Percentiles rank a stretch among this genome's conserved stretches.
Evolutionary conservation across 2,797 vertebrate genomes (phyloP).

Genomic region (Amblyopsis hoosieri): DNA sequence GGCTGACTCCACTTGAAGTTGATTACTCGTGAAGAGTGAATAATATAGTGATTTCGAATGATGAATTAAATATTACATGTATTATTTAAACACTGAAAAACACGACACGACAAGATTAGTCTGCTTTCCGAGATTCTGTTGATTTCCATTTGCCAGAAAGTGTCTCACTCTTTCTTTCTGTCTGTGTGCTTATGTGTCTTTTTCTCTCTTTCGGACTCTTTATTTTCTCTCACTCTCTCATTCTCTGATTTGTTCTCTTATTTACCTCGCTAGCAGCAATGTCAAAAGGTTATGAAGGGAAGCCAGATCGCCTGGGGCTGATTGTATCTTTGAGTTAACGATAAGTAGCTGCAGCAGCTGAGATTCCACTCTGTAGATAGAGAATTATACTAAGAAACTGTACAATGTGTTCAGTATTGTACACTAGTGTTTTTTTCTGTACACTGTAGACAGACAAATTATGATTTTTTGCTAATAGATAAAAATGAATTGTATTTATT

Average conservation of each 20-base stretch:
- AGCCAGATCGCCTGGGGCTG: slow-evolving; percentile 67
- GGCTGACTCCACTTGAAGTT: slow-evolving; percentile 12
- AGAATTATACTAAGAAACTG: slow-evolving; percentile 35
- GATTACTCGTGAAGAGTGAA: slow-evolving; percentile 26
- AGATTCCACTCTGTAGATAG: slow-evolving; percentile 46
- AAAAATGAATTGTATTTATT: not conserved
- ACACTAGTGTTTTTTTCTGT: slow-evolving; percentile 3
- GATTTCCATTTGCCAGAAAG: slow-evolving; percentile 43
- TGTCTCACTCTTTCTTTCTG: slow-evolving; percentile 14
- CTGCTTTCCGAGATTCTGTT: slow-evolving; percentile 24
- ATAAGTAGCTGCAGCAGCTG: slow-evolving; percentile 72
- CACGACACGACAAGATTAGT: not conserved
- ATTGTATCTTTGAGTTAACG: slow-evolving; percentile 76
- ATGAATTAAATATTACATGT: slow-evolving; percentile 19
- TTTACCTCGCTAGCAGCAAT: slow-evolving; percentile 76
- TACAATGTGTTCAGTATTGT: slow-evolving; percentile 17
- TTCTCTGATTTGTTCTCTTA: slow-evolving; percentile 59
- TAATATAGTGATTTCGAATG: slow-evolving; percentile 13
- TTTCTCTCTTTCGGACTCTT: not conserved
- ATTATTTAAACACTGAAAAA: slow-evolving; percentile 2
- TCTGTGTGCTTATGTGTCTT: not conserved
- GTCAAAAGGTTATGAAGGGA: slow-evolving; percentile 72
- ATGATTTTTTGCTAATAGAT: not conserved
- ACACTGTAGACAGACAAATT: slow-evolving; percentile 34
- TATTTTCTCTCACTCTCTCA: slow-evolving; percentile 12